Conservation (phyloP, 2,888 invertebrate genomes). For the Metallyticus violacea region DNA sequence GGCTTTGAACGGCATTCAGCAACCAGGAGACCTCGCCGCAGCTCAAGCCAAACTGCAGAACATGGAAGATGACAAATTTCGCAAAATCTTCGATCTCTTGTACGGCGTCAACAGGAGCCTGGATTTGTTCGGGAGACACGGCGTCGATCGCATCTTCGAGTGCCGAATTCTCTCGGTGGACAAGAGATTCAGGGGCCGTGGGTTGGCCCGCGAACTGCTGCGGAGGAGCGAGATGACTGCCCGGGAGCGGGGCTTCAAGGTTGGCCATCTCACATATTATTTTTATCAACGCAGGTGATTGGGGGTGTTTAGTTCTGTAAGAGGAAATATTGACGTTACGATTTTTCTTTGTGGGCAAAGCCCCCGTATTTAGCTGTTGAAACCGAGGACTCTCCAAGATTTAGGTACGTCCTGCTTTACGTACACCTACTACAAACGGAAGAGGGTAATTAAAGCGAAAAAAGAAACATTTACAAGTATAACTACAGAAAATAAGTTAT, state of each 20-base stretch:
- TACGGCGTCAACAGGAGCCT: conserved; percentile 66
- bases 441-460: too few relatives aligned
- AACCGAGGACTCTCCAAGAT: too few relatives aligned
- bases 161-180: conserved; percentile 78
- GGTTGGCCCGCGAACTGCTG: conserved; percentile 71
- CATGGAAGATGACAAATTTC: conserved; percentile 64
- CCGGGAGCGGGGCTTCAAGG: conserved; percentile 65
- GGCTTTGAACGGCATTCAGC: conserved; percentile 72
- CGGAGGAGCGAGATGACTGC: conserved; percentile 65
- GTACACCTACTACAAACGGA: too few relatives aligned
- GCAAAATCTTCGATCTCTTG: conserved; percentile 73
- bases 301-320: too few relatives aligned
- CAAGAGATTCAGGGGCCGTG: conserved; percentile 65
- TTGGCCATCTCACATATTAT: conserved; percentile 41
- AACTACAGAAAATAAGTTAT: too few relatives aligned
- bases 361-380: too few relatives aligned
- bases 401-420: too few relatives aligned
- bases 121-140: conserved; percentile 65
- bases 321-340: too few relatives aligned
- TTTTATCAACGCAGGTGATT: too few relatives aligned
- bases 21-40: conserved; percentile 67
- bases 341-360: too few relatives aligned
- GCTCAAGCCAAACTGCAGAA: conserved; percentile 65
- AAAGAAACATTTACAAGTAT: too few relatives aligned
- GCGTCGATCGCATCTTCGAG: conserved; percentile 71